phyloP scores from a whole-genome alignment of 2,113 vertebrate species.

The Lepus europaeus region DNA sequence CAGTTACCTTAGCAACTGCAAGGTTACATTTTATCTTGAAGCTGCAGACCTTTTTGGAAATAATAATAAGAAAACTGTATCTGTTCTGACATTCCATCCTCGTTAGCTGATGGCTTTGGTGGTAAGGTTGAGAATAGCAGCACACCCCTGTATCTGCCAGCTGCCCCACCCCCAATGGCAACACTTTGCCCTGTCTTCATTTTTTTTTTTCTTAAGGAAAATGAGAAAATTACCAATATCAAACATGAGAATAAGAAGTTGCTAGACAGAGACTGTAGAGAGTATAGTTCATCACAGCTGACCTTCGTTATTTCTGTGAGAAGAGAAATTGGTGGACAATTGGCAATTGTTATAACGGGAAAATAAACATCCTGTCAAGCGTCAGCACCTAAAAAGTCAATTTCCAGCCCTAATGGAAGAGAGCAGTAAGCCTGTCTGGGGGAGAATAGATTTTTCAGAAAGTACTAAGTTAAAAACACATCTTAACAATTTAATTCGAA shows the following conservation, averaged over 20 bases:
- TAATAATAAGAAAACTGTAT: conserved; percentile 67
- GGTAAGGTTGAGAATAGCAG: conserved; percentile 65
- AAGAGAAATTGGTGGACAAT: conserved; percentile 64
- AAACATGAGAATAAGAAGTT: conserved; percentile 72
- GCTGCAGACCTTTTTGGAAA: conserved; percentile 82
- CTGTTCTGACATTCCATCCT: conserved; percentile 71
- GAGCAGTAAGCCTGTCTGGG: conserved; percentile 51
- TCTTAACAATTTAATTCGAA: conserved; percentile 81
- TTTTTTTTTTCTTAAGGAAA: conserved; percentile 31
- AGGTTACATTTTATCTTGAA: conserved; percentile 87
- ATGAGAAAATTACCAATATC: neutral
- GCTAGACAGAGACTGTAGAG: neutral
- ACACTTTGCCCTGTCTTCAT: neutral
- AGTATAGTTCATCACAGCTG: conserved; percentile 24
- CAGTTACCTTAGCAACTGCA: conserved; percentile 89
- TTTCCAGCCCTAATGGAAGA: conserved; percentile 72
- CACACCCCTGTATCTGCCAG: conserved; percentile 44
- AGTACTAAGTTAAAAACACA: conserved; percentile 79
- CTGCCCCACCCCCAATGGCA: neutral
- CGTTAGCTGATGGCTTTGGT: conserved; percentile 70
- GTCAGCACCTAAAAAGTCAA: conserved; percentile 69
- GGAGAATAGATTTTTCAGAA: conserved; percentile 66
- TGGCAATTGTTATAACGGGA: conserved; percentile 72
- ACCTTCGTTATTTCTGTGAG: neutral
- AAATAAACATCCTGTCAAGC: conserved; percentile 80